Percentiles rank a stretch among this genome's conserved stretches.
These are phyloP conservation scores for Baryphthengus martii DNA, from an alignment of 2,113 vertebrate species.

Conservation along the genomic window DNA sequence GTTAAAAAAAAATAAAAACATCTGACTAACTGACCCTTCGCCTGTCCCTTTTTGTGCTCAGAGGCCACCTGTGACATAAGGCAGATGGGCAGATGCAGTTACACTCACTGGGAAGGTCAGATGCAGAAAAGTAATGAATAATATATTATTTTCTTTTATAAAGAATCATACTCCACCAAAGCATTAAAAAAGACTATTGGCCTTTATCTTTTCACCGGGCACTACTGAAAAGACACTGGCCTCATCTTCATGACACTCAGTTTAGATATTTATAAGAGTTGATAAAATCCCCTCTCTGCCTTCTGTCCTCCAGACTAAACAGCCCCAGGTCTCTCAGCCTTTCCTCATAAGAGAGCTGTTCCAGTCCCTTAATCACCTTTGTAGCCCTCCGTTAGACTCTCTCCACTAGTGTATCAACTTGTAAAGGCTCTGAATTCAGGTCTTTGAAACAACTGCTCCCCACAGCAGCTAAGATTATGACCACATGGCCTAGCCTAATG, in stretches of 20 bases:
- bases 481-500: neutral
- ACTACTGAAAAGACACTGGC: neutral
- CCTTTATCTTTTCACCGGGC: neutral
- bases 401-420: neutral
- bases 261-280: too few relatives aligned
- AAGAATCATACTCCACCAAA: neutral
- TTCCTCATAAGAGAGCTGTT: neutral
- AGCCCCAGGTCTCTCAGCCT: neutral
- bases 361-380: neutral
- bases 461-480: neutral
- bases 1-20: neutral
- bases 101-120: neutral
- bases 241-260: neutral
- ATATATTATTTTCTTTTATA: neutral
- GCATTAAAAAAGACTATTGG: neutral
- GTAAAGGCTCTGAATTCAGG: neutral
- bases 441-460: neutral
- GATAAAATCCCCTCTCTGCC: neutral
- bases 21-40: rapidly evolving
- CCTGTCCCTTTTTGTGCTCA: neutral
- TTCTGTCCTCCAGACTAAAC: neutral
- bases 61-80: neutral
- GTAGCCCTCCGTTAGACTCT: neutral
- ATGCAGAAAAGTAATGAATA: neutral
- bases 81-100: neutral